phyloP scores from a whole-genome alignment of 2,888 invertebrate species.

The Phragmatobia fuliginosa region DNA sequence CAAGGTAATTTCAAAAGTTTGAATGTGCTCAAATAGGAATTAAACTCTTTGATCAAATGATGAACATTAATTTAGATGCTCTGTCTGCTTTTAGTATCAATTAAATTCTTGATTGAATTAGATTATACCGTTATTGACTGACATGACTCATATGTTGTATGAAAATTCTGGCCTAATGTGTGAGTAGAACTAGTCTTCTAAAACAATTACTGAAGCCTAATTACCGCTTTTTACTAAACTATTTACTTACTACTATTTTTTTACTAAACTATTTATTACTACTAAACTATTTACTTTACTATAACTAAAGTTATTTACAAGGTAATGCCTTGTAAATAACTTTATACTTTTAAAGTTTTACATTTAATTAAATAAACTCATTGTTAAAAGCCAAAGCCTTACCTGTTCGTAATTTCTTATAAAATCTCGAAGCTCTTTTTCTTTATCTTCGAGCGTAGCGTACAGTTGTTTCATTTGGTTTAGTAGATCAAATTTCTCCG shows the following conservation, averaged over 20 bases:
- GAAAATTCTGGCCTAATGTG: too few relatives aligned
- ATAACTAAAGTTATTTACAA: too few relatives aligned
- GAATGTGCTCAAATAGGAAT: not conserved
- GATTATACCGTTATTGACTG: not conserved
- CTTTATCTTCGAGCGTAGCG: conserved; percentile 97
- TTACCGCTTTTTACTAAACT: too few relatives aligned
- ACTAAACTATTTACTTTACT: too few relatives aligned
- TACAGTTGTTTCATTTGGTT: conserved; percentile 98
- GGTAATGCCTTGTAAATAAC: too few relatives aligned
- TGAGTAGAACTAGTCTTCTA: too few relatives aligned
- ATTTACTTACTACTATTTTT: too few relatives aligned
- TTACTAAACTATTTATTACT: too few relatives aligned
- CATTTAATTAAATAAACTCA: not conserved
- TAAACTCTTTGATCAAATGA: not conserved
- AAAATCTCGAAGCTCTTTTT: conserved; percentile 96
- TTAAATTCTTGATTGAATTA: not conserved
- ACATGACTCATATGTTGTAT: too few relatives aligned
- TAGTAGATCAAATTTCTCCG: conserved; percentile 96
- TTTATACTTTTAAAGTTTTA: not conserved
- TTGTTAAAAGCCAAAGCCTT: conserved; percentile 5
- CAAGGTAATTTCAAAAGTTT: not conserved
- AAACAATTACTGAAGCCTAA: too few relatives aligned
- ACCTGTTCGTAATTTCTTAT: conserved; percentile 98
- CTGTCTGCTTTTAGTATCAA: not conserved
- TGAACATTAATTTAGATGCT: not conserved